phyloP scores from a whole-genome alignment of 2,888 invertebrate genomes.

The Ophraella communa region DNA sequence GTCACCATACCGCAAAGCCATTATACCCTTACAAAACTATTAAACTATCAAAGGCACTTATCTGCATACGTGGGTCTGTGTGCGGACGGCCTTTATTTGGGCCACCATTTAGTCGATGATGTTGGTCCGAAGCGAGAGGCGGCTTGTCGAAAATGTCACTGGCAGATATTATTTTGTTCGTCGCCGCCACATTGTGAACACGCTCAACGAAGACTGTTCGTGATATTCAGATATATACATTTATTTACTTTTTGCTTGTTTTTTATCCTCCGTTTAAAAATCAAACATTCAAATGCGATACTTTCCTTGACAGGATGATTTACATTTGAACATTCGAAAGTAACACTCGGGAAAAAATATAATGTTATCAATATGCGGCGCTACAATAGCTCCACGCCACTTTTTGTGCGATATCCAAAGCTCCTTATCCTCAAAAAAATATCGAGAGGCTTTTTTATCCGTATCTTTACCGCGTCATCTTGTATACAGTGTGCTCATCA shows the following conservation, averaged over 20 bases:
- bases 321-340: conserved; percentile 11
- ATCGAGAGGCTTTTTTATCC: background rate
- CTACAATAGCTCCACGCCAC: background rate
- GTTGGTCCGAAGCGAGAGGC: conserved; percentile 18
- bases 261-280: conserved; percentile 10
- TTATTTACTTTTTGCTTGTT: conserved; percentile 18
- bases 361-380: background rate
- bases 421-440: too few relatives aligned
- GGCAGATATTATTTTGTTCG: conserved; percentile 34
- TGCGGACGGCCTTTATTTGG: conserved; percentile 23
- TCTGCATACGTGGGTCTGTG: conserved; percentile 46
- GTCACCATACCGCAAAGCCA: conserved; percentile 24
- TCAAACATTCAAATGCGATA: conserved; percentile 21
- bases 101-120: conserved; percentile 25
- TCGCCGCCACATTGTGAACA: conserved; percentile 26
- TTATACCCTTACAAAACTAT: conserved; percentile 47
- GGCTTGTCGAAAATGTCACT: conserved; percentile 35
- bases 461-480: too few relatives aligned
- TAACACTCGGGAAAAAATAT: background rate
- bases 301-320: conserved; percentile 18
- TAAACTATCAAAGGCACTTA: conserved; percentile 53
- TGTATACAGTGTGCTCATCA: background rate
- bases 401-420: background rate
- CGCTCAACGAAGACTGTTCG: conserved; percentile 33
- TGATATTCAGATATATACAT: conserved; percentile 30